Conservation (phyloP, 1,140 invertebrate genomes). For the Drosophila paulistorum region DNA sequence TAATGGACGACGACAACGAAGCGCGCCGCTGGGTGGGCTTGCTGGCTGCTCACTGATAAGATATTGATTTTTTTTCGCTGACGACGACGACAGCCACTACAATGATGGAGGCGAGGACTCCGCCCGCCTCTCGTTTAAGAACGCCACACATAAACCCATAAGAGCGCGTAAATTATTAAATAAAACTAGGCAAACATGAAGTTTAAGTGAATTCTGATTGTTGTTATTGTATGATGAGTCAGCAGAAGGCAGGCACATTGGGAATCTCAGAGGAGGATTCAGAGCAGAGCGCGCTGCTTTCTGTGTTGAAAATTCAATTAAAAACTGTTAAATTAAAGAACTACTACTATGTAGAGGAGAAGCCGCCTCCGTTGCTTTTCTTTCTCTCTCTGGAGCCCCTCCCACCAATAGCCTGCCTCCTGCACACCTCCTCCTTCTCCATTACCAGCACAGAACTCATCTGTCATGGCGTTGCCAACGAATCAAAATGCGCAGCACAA, state of each 20-base stretch:
- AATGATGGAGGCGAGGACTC: conserved; percentile 1
- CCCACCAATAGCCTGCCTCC: neutral
- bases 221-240: conserved; percentile 38
- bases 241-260: conserved; percentile 15
- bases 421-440: neutral
- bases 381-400: neutral
- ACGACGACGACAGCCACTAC: neutral
- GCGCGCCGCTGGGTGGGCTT: conserved; percentile 23
- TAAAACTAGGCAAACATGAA: neutral
- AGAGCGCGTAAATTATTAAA: conserved; percentile 30
- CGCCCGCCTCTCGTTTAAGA: conserved; percentile 13
- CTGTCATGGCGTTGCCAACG: conserved; percentile 37
- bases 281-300: conserved; percentile 13
- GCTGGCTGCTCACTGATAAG: conserved; percentile 55
- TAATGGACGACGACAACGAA: too few relatives aligned
- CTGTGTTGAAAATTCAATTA: conserved; percentile 33
- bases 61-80: conserved; percentile 61
- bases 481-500: conserved; percentile 43
- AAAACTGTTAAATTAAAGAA: conserved; percentile 40
- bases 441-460: neutral
- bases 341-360: neutral
- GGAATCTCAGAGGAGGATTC: too few relatives aligned
- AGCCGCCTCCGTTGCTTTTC: neutral
- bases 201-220: neutral
- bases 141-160: conserved; percentile 28